These are phyloP conservation scores for Scophthalmus maximus DNA, from an alignment of 2,113 vertebrate species.

Conservation along the genomic window DNA sequence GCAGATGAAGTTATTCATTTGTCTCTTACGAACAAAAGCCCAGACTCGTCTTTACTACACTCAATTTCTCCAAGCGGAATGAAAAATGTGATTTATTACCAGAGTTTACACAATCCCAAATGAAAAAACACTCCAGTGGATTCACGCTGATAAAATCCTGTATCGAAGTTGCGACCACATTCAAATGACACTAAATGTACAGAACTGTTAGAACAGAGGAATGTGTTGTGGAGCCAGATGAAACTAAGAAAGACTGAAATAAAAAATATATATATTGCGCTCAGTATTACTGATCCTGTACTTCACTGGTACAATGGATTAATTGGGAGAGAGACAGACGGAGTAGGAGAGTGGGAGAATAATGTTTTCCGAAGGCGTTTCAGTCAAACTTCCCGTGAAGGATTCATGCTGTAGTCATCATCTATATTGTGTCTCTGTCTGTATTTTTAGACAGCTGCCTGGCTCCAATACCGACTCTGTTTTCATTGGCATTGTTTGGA, in stretches of 20 bases:
- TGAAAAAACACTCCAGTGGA: no score
- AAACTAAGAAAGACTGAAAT: background rate
- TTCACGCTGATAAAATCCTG: no score
- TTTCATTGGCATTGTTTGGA: constrained; percentile 81
- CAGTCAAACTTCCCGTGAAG: constrained; percentile 55
- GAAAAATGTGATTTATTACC: no score
- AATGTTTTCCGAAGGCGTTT: constrained; percentile 40
- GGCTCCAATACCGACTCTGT: constrained; percentile 76
- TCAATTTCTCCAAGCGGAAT: no score
- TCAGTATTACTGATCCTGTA: constrained; percentile 30
- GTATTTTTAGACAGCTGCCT: constrained; percentile 80
- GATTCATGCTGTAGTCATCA: constrained; percentile 67
- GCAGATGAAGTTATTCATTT: no score
- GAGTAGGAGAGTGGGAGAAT: constrained; percentile 19
- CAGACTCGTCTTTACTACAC: no score
- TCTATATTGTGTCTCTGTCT: constrained; percentile 78
- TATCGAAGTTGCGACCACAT: no score
- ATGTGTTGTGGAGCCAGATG: no score
- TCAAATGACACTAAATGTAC: no score
- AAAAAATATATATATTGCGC: constrained; percentile 4
- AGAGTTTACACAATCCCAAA: no score
- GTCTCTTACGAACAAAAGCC: no score
- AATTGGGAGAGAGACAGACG: constrained; percentile 13
- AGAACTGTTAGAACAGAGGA: no score
- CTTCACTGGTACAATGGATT: constrained; percentile 26